A percentile compares a stretch with the other conserved stretches of the same genome.
These are phyloP conservation scores for Poecile montanus DNA, from an alignment of 2,797 vertebrate genomes.

Conservation along the genomic window DNA sequence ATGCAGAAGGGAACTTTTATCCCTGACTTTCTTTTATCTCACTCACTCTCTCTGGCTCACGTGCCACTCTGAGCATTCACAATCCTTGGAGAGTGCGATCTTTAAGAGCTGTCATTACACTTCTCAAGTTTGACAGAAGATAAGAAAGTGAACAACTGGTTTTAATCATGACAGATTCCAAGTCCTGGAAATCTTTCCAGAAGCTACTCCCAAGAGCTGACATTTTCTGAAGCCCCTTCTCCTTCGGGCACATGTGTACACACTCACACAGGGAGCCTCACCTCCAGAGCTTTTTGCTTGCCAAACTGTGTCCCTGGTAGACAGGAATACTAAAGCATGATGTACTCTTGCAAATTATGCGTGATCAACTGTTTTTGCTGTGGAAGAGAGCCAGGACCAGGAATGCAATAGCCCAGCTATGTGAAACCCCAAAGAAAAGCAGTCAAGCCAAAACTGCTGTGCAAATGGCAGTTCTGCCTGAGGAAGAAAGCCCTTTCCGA, in stretches of 20 bases:
- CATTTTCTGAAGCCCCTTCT: slow-evolving; percentile 11
- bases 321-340: not conserved
- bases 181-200: slow-evolving; percentile 58
- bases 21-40: slow-evolving; percentile 25
- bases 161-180: slow-evolving; percentile 64
- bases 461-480: not conserved
- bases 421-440: not conserved
- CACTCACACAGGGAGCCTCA: not conserved
- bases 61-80: slow-evolving; percentile 57
- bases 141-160: slow-evolving; percentile 60
- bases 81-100: slow-evolving; percentile 45
- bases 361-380: not conserved
- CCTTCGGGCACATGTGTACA: not conserved
- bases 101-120: slow-evolving; percentile 65
- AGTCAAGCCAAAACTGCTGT: not conserved
- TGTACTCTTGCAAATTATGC: not conserved
- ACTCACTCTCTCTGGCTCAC: slow-evolving; percentile 27
- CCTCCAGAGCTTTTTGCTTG: not conserved
- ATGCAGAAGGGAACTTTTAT: not conserved
- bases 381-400: slow-evolving; percentile 15
- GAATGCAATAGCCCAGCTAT: not conserved
- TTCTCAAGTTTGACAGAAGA: slow-evolving; percentile 64
- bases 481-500: not conserved
- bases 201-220: slow-evolving; percentile 39
- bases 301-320: not conserved